These are phyloP conservation scores for Neodon shergylaensis DNA, from an alignment of 2,113 vertebrate species.

Conservation along the genomic window DNA sequence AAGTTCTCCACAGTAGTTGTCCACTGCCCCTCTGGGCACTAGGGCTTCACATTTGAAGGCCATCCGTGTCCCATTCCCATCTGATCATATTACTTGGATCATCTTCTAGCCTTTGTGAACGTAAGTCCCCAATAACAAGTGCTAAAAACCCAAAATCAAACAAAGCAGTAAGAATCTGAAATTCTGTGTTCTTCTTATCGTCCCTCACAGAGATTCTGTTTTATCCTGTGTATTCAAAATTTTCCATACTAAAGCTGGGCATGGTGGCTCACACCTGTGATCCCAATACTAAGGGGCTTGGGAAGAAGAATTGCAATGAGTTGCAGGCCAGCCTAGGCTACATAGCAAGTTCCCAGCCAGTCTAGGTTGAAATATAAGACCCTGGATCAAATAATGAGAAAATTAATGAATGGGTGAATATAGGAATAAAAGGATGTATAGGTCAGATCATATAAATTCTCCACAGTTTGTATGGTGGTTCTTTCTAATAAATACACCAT, in stretches of 20 bases:
- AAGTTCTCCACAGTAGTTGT: not conserved
- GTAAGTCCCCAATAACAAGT: not conserved
- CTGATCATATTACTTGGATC: not conserved
- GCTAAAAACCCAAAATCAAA: conserved; percentile 11
- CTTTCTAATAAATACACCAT: not conserved
- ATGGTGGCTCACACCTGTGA: not conserved
- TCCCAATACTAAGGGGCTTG: not conserved
- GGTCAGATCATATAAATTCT: not conserved
- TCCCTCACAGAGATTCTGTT: not conserved
- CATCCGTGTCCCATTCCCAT: not conserved
- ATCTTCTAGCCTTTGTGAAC: not conserved
- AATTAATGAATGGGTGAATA: not conserved
- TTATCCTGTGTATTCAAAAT: not conserved
- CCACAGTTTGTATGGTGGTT: not conserved
- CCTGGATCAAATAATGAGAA: not conserved
- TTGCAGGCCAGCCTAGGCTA: not conserved
- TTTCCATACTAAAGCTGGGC: not conserved
- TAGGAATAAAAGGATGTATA: not conserved
- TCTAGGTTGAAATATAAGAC: not conserved
- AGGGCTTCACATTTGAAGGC: not conserved
- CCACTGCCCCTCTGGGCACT: too few species aligned
- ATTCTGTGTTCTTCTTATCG: not conserved
- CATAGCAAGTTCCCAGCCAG: not conserved
- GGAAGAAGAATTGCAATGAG: not conserved
- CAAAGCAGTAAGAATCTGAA: not conserved